Evolutionary conservation across 2,113 vertebrate species (phyloP), one percentile per base, ranked within the genome.

Genomic region (Camelus bactrianus): DNA sequence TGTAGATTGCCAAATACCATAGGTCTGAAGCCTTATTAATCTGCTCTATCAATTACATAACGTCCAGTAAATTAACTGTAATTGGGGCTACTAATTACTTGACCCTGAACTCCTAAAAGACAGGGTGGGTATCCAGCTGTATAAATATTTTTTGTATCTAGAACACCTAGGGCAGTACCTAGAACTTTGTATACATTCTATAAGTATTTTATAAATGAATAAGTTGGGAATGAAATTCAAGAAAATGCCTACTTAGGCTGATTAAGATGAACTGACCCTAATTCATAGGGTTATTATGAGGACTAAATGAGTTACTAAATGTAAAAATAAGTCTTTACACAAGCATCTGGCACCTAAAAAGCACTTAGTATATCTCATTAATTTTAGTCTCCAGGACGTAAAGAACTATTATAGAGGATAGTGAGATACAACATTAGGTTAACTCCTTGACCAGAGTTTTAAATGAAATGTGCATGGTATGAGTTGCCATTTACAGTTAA

Each of bases 351-450:
- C 20, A 75, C 84, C 80, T 92, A 58, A 85, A 79, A 95, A 94
- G 10, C 26, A 80, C 46, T 58, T 26, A 58, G 19, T 80, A 20
- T 94, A 46, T 65, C 70, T 93, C 89, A 93, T 26, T 86, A 83
- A 95, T 65, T 93, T 62, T 90, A 72, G 79, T 95, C 94, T 95
- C 62, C 56, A 89, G 64, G 35, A 89, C 42, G 75, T 30, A 86
- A 24, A 95, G 19, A 96, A 70, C 22, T 75, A 94, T 90, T 42
- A 52, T 32, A 54, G 69, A 81, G 46, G 54, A 97, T 26, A 92
- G 69, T 76, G 28, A 95, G 69, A 81, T 52, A 32, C 84, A 30
- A 82, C 4, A 56, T 82, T 58, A 96, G 11, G 24, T 9, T 95
- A 79, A 86, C 17, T 77, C 67, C 16, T 90, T 84, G 26, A 94